Conservation (phyloP, 2,113 vertebrate genomes). For the Sclerurus mexicanus region DNA sequence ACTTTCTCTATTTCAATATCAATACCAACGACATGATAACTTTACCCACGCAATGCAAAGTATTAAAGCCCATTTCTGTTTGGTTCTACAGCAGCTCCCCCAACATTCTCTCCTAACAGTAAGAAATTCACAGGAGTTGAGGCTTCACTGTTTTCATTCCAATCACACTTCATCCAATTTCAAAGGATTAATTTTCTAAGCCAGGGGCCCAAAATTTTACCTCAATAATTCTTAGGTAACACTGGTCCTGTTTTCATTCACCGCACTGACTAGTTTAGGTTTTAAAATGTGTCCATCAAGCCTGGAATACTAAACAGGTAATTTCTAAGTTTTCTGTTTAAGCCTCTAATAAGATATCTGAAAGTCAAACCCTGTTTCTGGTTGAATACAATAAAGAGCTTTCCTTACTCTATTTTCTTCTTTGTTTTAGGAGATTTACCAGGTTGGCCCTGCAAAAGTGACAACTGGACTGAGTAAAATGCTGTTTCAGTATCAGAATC, state of each 20-base stretch:
- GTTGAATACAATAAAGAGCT: background rate
- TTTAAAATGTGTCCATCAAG: background rate
- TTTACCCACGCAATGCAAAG: background rate
- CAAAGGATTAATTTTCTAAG: background rate
- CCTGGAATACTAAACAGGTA: background rate
- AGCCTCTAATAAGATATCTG: background rate
- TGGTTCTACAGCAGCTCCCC: background rate
- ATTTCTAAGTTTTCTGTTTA: background rate
- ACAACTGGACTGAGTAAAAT: background rate
- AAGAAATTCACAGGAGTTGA: background rate
- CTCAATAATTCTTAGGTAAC: background rate
- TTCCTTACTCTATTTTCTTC: background rate
- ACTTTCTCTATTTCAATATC: background rate
- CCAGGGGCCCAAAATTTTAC: background rate
- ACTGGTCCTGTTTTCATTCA: background rate
- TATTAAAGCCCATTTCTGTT: background rate
- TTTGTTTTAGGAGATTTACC: background rate
- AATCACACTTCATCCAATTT: background rate
- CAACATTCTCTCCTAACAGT: background rate
- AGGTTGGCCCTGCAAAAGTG: background rate
- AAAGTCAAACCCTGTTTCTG: background rate
- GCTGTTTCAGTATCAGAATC: background rate
- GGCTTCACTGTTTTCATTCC: background rate
- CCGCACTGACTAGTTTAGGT: background rate
- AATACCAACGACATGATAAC: background rate